Evolutionary conservation across 2,797 vertebrate species (phyloP).

Genomic region (Dicrostonyx torquatus): DNA sequence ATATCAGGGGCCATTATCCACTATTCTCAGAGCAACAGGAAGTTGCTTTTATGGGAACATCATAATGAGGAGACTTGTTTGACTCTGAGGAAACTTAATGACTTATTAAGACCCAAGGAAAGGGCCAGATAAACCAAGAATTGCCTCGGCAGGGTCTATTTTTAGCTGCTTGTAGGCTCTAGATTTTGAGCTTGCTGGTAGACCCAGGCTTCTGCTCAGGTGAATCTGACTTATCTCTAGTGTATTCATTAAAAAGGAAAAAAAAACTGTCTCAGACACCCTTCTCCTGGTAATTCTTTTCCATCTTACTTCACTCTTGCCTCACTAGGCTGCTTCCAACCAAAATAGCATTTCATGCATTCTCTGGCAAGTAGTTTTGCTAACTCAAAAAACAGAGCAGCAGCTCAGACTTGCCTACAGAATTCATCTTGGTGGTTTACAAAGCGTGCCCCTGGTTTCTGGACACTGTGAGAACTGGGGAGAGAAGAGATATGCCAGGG

Average conservation of each 20-base stretch:
- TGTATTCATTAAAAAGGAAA: neutral
- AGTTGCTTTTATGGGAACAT: slow-evolving; percentile 12
- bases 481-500: accelerated
- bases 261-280: neutral
- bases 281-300: neutral
- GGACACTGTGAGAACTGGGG: neutral
- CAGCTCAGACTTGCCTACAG: neutral
- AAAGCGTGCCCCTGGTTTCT: neutral
- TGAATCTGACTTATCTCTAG: neutral
- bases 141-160: neutral
- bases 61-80: slow-evolving; percentile 54
- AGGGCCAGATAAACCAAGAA: slow-evolving; percentile 23
- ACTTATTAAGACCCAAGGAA: slow-evolving; percentile 45
- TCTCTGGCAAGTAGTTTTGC: neutral
- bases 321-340: neutral
- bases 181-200: slow-evolving; percentile 31
- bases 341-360: neutral
- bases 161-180: slow-evolving; percentile 30
- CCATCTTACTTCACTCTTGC: neutral
- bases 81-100: slow-evolving; percentile 52
- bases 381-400: slow-evolving; percentile 11
- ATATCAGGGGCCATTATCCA: slow-evolving; percentile 35
- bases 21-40: neutral
- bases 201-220: neutral
- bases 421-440: neutral